Percentiles rank a stretch among this genome's conserved stretches.
Conservation (phyloP, 2,113 vertebrate species). For the Boulengeromyrus knoepffleri region DNA sequence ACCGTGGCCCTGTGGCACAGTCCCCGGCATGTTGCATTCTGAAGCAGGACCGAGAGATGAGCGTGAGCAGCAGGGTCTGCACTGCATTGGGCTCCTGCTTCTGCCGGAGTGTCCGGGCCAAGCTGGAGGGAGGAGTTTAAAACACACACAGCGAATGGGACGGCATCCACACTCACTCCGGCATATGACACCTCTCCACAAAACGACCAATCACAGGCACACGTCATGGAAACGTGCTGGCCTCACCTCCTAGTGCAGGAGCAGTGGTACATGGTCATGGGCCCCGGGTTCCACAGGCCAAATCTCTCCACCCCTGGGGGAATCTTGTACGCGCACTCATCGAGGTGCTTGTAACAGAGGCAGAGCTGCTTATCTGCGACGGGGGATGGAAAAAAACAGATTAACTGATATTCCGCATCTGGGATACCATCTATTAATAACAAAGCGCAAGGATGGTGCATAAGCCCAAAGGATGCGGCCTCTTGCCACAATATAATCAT, state of each 20-base stretch:
- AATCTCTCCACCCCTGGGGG: conserved; percentile 55
- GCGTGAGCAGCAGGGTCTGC: conserved; percentile 43
- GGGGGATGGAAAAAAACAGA: accelerated
- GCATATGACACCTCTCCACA: neutral
- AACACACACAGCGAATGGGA: neutral
- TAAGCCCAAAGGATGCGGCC: neutral
- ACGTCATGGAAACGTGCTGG: neutral
- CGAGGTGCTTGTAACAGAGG: conserved; percentile 53
- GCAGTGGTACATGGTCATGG: conserved; percentile 66
- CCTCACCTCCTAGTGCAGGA: conserved; percentile 69
- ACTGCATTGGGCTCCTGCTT: neutral
- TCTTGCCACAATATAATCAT: neutral
- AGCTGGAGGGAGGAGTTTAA: conserved; percentile 20
- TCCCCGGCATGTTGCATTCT: conserved; percentile 27
- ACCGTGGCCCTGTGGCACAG: conserved; percentile 40
- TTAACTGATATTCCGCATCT: neutral
- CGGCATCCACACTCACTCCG: too few relatives aligned
- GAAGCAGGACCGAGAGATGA: conserved; percentile 55
- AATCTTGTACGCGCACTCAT: conserved; percentile 59
- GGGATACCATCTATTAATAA: neutral
- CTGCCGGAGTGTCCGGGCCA: conserved; percentile 49
- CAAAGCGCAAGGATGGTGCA: neutral
- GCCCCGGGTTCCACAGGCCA: conserved; percentile 56
- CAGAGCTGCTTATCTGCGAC: conserved; percentile 53
- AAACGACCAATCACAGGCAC: neutral